Percentiles rank a stretch among this genome's conserved stretches.
These are phyloP conservation scores for Cephalotes varians DNA, from an alignment of 2,888 invertebrate genomes.

Conservation along the genomic window DNA sequence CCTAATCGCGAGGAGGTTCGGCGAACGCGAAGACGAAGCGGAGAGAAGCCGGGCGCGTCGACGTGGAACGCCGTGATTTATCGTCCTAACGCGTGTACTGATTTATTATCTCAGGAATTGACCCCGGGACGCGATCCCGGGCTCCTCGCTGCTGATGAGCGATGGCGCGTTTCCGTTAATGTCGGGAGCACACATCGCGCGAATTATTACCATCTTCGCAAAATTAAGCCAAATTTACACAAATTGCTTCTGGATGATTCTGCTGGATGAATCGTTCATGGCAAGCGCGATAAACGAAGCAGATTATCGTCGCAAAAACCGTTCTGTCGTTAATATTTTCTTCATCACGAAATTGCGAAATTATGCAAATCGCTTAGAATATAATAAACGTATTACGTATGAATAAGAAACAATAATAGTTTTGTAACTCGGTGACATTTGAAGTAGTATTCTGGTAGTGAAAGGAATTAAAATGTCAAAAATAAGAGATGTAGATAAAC, in stretches of 20 bases:
- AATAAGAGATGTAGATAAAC: slow-evolving; percentile 37
- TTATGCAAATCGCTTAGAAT: background rate
- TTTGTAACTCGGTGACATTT: slow-evolving; percentile 10
- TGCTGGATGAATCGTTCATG: background rate
- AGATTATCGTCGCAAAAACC: background rate
- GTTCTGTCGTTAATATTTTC: background rate
- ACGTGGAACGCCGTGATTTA: slow-evolving; percentile 68
- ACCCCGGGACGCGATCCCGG: slow-evolving; percentile 59
- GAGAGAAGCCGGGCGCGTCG: slow-evolving; percentile 51
- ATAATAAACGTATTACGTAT: slow-evolving; percentile 13
- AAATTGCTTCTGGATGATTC: background rate
- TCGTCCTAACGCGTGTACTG: slow-evolving; percentile 70
- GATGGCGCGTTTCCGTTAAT: slow-evolving; percentile 68
- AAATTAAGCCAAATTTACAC: slow-evolving; percentile 59
- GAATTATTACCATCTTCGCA: slow-evolving; percentile 68
- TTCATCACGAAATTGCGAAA: background rate
- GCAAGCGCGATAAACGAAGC: background rate
- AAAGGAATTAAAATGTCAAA: slow-evolving; percentile 49
- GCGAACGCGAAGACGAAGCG: slow-evolving; percentile 52
- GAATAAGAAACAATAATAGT: slow-evolving; percentile 17
- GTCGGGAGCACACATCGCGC: slow-evolving; percentile 61
- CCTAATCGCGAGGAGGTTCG: slow-evolving; percentile 55
- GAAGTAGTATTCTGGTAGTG: slow-evolving; percentile 4
- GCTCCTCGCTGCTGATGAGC: slow-evolving; percentile 60
- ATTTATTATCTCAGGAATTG: slow-evolving; percentile 72